Base-by-base conservation (phyloP, 2,797 vertebrate species). In the Paedocypris micromegethes region DNA sequence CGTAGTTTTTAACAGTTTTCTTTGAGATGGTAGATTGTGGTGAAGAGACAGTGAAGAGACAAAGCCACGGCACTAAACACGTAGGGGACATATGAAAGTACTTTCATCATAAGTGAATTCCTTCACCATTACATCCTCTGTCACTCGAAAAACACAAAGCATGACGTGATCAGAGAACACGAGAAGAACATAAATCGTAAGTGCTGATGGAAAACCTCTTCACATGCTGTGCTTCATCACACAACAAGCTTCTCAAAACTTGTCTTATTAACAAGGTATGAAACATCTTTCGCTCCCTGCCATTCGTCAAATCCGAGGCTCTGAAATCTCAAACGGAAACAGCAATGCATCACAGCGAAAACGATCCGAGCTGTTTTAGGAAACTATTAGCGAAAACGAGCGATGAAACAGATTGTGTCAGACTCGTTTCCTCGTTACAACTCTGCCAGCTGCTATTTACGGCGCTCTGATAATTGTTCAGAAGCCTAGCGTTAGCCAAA, bases 381-480 rank as follows among this genome's bases (percentile, higher is more conserved):
- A 85, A 86, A 83, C 65, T 44, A 78, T 88, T 86, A 80, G 73
- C 72, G 73, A 78, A 23, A 83, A 83, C 66, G 76, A 79, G 75
- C 70, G 75, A 65, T 83, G 80, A 70, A 61, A 78, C 77, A 75
- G 84, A 89, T 89, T 82, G 75, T 78, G 84, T 82, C 80, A 78
- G 72, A 69, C 64, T 85, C 76, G 81, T 85, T 87, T 88, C 83
- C 84, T 84, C 72, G 76, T 63, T 71, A 75, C 72, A 71, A 72
- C 63, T 75, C 74, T 59, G 60, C 75, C 57, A 73, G 81, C 79
- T 86, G 79, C 87, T 89, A 88, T 88, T 90, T 88, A 79, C 82
- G 86, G 84, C 83, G 78, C 76, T 57, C 49, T 82, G 76, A 82
- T 85, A 86, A 86, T 84, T 80, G 81, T 79, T 82, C 77, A 75